These are phyloP conservation scores for Crotalus horridus DNA, from an alignment of 2,113 vertebrate species.

Conservation along the genomic window DNA sequence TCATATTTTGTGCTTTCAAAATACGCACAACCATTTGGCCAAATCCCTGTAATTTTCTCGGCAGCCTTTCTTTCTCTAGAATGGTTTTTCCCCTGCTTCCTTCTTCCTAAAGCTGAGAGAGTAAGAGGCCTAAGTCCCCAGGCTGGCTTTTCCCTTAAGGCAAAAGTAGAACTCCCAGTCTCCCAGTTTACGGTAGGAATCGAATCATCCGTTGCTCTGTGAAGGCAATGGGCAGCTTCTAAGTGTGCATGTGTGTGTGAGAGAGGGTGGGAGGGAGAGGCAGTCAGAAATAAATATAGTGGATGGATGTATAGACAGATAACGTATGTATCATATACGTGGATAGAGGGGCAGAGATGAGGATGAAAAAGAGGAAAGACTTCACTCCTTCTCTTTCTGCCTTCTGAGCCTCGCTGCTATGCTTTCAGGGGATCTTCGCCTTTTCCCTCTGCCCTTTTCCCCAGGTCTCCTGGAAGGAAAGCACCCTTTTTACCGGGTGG, in stretches of 20 bases:
- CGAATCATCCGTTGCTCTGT: neutral
- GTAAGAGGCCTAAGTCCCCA: neutral
- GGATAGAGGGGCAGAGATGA: too few relatives aligned
- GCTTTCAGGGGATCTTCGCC: neutral
- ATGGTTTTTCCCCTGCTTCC: neutral
- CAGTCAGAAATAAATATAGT: too few relatives aligned
- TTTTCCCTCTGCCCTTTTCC: neutral
- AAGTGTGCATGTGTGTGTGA: too few relatives aligned
- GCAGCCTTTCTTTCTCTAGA: too few relatives aligned
- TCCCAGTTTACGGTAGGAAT: neutral
- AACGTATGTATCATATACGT: too few relatives aligned
- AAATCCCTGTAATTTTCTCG: neutral
- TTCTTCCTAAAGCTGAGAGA: neutral
- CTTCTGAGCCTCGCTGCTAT: too few relatives aligned
- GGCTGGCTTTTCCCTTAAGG: neutral
- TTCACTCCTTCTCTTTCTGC: too few relatives aligned
- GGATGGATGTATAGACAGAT: too few relatives aligned
- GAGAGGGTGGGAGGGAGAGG: too few relatives aligned
- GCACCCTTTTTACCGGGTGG: neutral
- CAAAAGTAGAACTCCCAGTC: neutral
- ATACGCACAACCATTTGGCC: too few relatives aligned
- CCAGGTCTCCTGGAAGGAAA: neutral
- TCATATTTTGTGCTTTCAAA: neutral
- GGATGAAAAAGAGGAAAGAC: too few relatives aligned
- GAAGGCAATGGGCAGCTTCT: neutral